Evolutionary conservation across 2,113 vertebrate genomes (phyloP).

Genomic region (Callipepla squamata): DNA sequence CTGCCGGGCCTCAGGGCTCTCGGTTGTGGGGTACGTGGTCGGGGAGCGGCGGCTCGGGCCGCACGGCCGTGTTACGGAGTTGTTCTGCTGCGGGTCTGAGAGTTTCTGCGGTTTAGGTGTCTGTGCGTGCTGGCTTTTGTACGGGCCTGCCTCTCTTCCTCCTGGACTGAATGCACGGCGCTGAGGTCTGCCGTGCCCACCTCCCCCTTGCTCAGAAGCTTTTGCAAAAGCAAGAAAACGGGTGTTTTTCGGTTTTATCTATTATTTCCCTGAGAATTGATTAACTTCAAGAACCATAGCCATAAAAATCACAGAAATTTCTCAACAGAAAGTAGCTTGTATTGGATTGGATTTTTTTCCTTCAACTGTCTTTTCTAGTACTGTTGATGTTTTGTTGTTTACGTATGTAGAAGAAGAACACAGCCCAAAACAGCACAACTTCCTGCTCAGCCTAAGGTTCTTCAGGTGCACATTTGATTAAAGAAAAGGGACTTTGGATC

Average conservation of each 20-base stretch:
- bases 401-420: background rate
- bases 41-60: background rate
- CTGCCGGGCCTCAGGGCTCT: too few relatives aligned
- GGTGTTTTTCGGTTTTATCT: fast-evolving
- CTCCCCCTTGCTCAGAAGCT: background rate
- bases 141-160: background rate
- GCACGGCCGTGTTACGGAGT: fast-evolving
- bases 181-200: background rate
- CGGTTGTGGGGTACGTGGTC: too few relatives aligned
- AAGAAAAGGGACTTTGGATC: background rate
- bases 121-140: background rate
- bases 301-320: background rate
- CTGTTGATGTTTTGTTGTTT: background rate
- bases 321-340: fast-evolving
- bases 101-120: background rate
- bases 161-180: background rate
- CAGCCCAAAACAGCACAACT: background rate
- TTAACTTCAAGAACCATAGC: background rate
- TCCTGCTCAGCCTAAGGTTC: background rate
- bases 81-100: background rate
- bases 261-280: background rate
- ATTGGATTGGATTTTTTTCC: fast-evolving
- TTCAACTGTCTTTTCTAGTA: fast-evolving
- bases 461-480: background rate
- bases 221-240: background rate